These are phyloP conservation scores for Araneus ventricosus DNA, from an alignment of 1,140 invertebrate species.

Conservation along the genomic window DNA sequence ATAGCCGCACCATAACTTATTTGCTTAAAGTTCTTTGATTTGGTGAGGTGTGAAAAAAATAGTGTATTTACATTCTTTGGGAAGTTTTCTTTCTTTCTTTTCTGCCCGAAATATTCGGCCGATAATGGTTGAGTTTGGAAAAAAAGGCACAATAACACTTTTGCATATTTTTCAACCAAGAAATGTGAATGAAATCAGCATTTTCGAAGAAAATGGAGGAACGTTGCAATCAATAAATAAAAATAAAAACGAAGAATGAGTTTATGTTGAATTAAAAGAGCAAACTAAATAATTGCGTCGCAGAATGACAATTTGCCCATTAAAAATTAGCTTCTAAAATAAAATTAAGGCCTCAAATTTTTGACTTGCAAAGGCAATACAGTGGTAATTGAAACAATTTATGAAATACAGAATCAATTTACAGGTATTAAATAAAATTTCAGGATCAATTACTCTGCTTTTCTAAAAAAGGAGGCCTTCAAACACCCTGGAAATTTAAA, in stretches of 20 bases:
- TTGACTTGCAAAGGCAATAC: no score
- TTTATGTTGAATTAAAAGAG: not conserved
- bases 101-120: not conserved
- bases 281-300: not conserved
- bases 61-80: constrained; percentile 17
- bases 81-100: not conserved
- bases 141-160: not conserved
- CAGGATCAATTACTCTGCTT: no score
- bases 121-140: not conserved
- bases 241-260: not conserved
- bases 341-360: no score
- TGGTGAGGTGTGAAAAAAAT: not conserved
- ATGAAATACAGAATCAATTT: no score
- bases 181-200: constrained; percentile 11
- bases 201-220: not conserved
- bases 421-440: no score
- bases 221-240: not conserved
- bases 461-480: no score
- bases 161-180: not conserved
- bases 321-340: no score
- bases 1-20: not conserved
- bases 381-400: no score
- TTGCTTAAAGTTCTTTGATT: constrained; percentile 29
- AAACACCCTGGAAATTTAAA: no score
- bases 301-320: no score